A percentile compares a stretch with the other conserved stretches of the same genome.
Conservation (phyloP, 2,888 invertebrate species). For the Andrena praecox region DNA sequence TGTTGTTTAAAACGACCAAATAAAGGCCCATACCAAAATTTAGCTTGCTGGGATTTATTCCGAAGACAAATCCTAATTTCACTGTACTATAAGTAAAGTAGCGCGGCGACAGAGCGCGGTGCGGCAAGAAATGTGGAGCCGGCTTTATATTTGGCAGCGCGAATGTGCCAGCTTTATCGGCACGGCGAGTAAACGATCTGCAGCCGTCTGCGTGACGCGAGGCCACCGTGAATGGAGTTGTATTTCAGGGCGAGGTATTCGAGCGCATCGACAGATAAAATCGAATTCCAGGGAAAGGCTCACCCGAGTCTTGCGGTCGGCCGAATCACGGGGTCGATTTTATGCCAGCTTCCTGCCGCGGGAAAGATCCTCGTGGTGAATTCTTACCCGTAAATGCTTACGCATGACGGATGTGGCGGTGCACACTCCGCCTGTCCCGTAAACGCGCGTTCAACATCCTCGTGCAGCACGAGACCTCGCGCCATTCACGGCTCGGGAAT, state of each 20-base stretch:
- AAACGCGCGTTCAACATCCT: constrained; percentile 45
- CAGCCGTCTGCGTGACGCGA: not conserved
- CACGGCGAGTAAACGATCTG: no score
- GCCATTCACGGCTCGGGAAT: constrained; percentile 34
- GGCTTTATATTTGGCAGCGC: no score
- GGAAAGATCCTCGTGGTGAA: constrained; percentile 33
- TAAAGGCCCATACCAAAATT: no score
- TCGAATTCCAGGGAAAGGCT: constrained; percentile 50
- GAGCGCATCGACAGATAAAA: constrained; percentile 49
- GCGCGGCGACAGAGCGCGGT: no score
- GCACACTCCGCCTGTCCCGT: constrained; percentile 18
- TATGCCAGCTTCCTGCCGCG: constrained; percentile 43
- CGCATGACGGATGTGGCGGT: constrained; percentile 63
- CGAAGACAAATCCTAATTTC: no score
- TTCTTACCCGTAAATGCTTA: constrained; percentile 57
- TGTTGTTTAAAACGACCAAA: no score
- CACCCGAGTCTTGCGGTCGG: not conserved
- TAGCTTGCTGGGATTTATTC: no score
- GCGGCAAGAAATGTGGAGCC: no score
- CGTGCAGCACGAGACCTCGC: constrained; percentile 7
- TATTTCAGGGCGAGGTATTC: constrained; percentile 9
- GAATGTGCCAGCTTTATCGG: no score
- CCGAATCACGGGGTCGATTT: constrained; percentile 51
- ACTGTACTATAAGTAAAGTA: no score
- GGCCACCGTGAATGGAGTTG: constrained; percentile 17